Evolutionary conservation across 2,888 invertebrate species (phyloP).

Genomic region (Andrena chrysosceles): DNA sequence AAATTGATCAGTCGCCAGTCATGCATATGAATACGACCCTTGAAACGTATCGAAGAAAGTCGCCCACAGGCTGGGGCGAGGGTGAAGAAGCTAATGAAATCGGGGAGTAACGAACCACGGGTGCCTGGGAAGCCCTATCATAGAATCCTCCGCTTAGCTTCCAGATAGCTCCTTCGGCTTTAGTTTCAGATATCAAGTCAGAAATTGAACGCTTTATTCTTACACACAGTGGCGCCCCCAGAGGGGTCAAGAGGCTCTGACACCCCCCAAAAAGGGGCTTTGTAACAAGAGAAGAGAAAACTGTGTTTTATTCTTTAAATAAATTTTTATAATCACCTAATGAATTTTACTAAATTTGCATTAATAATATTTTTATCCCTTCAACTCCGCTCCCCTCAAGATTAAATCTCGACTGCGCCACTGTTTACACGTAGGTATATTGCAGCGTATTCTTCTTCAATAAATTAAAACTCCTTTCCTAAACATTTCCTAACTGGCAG

Average conservation of each 20-base stretch:
- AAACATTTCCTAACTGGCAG: background rate
- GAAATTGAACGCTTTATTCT: background rate
- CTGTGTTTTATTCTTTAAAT: too few relatives aligned
- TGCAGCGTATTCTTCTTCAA: too few relatives aligned
- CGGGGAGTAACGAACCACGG: slow-evolving; percentile 16
- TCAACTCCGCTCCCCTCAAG: too few relatives aligned
- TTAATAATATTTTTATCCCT: too few relatives aligned
- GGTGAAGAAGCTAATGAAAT: slow-evolving; percentile 17
- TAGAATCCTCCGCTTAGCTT: background rate
- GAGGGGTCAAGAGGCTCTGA: too few relatives aligned
- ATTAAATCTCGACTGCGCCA: too few relatives aligned
- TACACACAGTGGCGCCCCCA: too few relatives aligned
- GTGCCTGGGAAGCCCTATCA: too few relatives aligned
- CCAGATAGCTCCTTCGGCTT: background rate
- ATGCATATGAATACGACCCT: slow-evolving; percentile 35
- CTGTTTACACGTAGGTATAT: too few relatives aligned
- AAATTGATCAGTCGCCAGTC: slow-evolving; percentile 43
- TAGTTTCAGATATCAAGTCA: background rate
- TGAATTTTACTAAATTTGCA: too few relatives aligned
- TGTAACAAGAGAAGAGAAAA: too few relatives aligned
- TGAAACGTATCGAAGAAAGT: slow-evolving; percentile 7
- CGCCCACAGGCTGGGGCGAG: slow-evolving; percentile 1
- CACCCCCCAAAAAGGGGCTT: background rate
- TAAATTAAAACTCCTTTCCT: background rate
- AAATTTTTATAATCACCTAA: too few relatives aligned